phyloP scores from a whole-genome alignment of 2,113 vertebrate genomes.

The Phalacrocorax brasilianus region DNA sequence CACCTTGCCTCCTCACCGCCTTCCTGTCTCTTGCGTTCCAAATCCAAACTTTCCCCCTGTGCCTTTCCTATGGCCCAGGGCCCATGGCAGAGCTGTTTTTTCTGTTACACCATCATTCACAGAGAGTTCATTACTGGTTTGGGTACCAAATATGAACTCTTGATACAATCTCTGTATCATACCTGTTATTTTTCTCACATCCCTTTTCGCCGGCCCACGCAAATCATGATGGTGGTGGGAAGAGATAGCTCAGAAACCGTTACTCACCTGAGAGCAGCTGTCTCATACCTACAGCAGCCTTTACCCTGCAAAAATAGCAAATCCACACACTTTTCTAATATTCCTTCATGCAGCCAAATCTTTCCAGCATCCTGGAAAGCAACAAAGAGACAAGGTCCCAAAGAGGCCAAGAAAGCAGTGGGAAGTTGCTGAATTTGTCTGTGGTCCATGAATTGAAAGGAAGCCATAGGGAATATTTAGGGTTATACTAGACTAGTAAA shows the following conservation, averaged over 20 bases:
- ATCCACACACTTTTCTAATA: slow-evolving; percentile 9
- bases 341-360: slow-evolving; percentile 40
- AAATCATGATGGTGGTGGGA: not conserved
- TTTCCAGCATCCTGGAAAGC: not conserved
- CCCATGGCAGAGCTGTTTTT: not conserved
- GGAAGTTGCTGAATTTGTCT: not conserved
- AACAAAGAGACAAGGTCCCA: not conserved
- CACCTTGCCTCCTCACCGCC: not conserved
- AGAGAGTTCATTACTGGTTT: not conserved
- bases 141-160: not conserved
- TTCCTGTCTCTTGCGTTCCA: not conserved
- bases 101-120: not conserved
- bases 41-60: not conserved
- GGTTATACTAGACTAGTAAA: not conserved
- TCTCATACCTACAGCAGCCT: not conserved
- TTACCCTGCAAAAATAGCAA: not conserved
- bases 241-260: slow-evolving; percentile 17
- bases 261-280: slow-evolving; percentile 22
- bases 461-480: not conserved
- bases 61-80: not conserved
- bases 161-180: not conserved
- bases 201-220: not conserved
- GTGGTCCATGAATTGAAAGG: not conserved
- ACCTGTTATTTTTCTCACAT: not conserved
- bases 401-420: not conserved